Conservation (phyloP, 2,888 invertebrate species). For the Sussaba pulchella region DNA sequence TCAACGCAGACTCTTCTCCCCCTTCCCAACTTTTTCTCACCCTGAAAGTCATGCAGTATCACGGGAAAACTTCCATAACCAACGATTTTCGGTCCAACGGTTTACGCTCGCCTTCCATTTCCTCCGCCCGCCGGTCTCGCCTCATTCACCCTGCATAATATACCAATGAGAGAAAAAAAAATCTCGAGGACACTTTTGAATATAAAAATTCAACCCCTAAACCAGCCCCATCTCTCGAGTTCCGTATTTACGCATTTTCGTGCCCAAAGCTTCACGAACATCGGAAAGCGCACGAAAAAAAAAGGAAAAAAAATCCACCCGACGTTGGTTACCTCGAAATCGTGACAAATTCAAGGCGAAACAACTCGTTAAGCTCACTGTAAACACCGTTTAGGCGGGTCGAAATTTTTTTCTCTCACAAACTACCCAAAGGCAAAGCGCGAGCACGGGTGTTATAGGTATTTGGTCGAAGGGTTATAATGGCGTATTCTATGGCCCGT, state of each 20-base stretch:
- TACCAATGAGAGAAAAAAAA: conserved; percentile 28
- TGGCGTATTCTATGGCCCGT: conserved; percentile 65
- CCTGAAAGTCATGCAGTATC: too few species aligned
- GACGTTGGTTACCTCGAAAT: conserved; percentile 40
- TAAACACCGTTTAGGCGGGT: conserved; percentile 68
- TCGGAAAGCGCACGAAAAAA: conserved; percentile 41
- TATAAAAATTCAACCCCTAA: conserved; percentile 6
- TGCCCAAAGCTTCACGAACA: conserved; percentile 38
- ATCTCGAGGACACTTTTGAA: conserved; percentile 36
- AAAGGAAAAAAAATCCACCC: conserved; percentile 58
- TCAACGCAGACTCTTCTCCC: too few species aligned
- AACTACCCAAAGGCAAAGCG: conserved; percentile 74
- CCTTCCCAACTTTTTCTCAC: too few species aligned
- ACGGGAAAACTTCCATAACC: too few species aligned
- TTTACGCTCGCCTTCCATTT: neutral
- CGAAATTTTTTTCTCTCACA: conserved; percentile 71
- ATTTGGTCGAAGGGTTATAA: conserved; percentile 66
- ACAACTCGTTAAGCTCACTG: conserved; percentile 69
- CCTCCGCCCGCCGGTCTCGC: neutral
- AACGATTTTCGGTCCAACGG: too few species aligned
- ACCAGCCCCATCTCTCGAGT: conserved; percentile 43
- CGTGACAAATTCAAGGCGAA: conserved; percentile 71
- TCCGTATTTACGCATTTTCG: conserved; percentile 51
- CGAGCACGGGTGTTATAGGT: conserved; percentile 31
- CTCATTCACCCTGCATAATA: neutral